phyloP scores from a whole-genome alignment of 2,888 invertebrate genomes.

The Caenorhabditis zanzibari region DNA sequence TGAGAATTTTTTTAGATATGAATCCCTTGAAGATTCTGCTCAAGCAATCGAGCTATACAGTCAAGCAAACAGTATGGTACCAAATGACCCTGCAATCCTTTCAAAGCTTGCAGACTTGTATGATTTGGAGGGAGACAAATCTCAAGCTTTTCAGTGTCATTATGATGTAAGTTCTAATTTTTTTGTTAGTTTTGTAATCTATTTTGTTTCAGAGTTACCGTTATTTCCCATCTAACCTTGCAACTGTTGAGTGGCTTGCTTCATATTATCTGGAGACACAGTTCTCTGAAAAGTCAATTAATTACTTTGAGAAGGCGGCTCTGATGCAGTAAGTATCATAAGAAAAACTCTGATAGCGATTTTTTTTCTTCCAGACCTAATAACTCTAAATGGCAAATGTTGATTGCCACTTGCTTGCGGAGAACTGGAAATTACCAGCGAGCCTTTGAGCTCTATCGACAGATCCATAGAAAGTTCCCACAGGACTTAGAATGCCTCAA shows the following conservation, averaged over 20 bases:
- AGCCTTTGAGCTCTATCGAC: conserved; percentile 91
- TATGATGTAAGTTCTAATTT: conserved; percentile 87
- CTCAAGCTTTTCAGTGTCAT: conserved; percentile 92
- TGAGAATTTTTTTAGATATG: conserved; percentile 86
- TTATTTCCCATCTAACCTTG: conserved; percentile 88
- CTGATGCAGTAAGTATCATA: conserved; percentile 86
- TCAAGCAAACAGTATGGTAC: conserved; percentile 89
- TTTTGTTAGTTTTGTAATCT: background rate
- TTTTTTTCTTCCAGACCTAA: conserved; percentile 86
- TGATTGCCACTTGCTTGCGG: conserved; percentile 89
- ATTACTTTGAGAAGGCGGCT: conserved; percentile 90
- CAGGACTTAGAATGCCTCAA: conserved; percentile 95
- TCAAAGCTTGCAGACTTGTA: conserved; percentile 93
- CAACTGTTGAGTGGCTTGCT: conserved; percentile 92
- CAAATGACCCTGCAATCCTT: conserved; percentile 93
- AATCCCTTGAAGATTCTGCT: conserved; percentile 87
- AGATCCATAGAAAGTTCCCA: conserved; percentile 92
- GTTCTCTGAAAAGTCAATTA: conserved; percentile 91
- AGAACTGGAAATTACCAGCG: conserved; percentile 91
- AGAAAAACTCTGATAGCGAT: background rate
- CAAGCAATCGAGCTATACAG: conserved; percentile 86
- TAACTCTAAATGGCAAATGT: conserved; percentile 91
- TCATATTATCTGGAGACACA: conserved; percentile 93
- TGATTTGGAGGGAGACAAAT: conserved; percentile 93
- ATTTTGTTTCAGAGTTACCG: conserved; percentile 87